Evolutionary conservation across 2,113 vertebrate genomes (phyloP).

Genomic region (Bungarus multicinctus): DNA sequence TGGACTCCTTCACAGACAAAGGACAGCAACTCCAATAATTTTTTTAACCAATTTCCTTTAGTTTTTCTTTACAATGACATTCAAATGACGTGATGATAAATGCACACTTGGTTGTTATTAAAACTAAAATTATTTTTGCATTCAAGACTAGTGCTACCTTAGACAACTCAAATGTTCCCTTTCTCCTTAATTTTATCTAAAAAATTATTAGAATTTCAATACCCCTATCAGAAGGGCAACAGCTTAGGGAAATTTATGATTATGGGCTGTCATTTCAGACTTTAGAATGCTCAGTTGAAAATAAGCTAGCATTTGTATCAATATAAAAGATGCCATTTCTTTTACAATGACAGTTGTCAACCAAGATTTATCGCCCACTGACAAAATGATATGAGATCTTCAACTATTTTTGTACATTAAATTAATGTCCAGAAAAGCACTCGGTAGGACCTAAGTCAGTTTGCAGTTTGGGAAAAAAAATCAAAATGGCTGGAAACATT

Average conservation of each 20-base stretch:
- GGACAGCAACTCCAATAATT: neutral
- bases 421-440: constrained; percentile 9
- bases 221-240: neutral
- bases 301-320: neutral
- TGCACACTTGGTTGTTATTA: constrained; percentile 1
- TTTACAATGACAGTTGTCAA: constrained; percentile 6
- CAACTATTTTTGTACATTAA: constrained; percentile 10
- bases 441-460: constrained; percentile 11
- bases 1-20: neutral
- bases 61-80: neutral
- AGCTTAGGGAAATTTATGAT: neutral
- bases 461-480: constrained; percentile 19
- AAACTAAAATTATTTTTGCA: neutral
- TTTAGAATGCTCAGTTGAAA: neutral
- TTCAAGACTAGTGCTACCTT: neutral
- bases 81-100: neutral
- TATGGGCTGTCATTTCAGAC: neutral
- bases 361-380: neutral
- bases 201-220: neutral
- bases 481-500: constrained; percentile 19
- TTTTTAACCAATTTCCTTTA: neutral
- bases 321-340: neutral
- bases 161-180: neutral
- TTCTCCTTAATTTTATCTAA: neutral
- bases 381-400: neutral